phyloP scores from a whole-genome alignment of 2,797 vertebrate species.

The Bradypus variegatus region DNA sequence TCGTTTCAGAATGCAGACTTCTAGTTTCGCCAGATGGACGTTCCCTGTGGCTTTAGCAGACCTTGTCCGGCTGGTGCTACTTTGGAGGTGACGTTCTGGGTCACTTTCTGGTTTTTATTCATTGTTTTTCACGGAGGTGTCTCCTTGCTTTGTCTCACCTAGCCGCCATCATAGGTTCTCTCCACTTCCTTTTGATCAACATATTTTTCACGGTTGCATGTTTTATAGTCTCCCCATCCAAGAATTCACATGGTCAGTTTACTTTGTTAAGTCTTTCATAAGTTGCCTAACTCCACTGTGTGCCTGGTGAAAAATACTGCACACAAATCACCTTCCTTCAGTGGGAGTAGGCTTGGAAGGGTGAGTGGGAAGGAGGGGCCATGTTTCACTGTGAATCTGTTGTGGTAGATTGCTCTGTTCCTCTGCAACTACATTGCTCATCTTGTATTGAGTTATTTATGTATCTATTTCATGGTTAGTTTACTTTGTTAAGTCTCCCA shows the following conservation, averaged over 20 bases:
- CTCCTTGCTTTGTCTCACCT: too few relatives aligned
- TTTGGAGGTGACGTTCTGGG: too few relatives aligned
- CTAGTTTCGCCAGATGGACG: too few relatives aligned
- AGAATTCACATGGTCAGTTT: conserved; percentile 43
- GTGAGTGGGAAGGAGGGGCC: conserved; percentile 30
- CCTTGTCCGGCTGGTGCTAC: too few relatives aligned
- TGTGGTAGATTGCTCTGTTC: background rate
- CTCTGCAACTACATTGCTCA: background rate
- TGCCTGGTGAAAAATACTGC: conserved; percentile 51
- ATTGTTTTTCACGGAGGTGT: too few relatives aligned
- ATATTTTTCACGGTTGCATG: conserved; percentile 52
- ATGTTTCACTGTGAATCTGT: background rate
- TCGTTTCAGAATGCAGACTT: too few relatives aligned
- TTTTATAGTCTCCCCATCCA: conserved; percentile 55
- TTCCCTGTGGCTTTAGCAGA: too few relatives aligned
- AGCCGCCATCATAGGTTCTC: too few relatives aligned
- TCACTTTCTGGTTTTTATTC: too few relatives aligned
- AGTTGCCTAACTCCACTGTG: conserved; percentile 56
- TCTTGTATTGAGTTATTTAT: background rate
- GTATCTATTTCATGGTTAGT: conserved; percentile 31
- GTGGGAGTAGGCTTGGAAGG: conserved; percentile 3
- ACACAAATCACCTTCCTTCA: conserved; percentile 46
- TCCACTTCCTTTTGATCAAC: conserved; percentile 52
- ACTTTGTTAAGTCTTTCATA: conserved; percentile 40
- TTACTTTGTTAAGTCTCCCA: conserved; percentile 44